These are phyloP conservation scores for Oxyura jamaicensis DNA, from an alignment of 2,113 vertebrate species.

Conservation along the genomic window DNA sequence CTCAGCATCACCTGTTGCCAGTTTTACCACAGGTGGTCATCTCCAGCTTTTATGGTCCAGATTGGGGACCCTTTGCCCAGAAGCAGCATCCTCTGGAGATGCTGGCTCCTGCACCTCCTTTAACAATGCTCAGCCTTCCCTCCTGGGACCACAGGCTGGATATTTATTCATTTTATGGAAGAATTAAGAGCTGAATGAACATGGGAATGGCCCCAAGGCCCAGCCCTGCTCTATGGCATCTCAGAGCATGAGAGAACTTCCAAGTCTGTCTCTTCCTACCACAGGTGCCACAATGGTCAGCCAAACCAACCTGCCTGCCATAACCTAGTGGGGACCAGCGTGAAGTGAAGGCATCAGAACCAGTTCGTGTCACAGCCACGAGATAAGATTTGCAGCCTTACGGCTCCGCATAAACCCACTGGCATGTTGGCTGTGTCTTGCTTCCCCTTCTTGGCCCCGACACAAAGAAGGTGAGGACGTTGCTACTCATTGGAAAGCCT, in stretches of 20 bases:
- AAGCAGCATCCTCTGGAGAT: neutral
- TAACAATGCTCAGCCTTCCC: neutral
- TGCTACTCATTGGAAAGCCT: too few relatives aligned
- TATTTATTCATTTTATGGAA: neutral
- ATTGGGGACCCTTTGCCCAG: neutral
- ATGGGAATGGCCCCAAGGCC: rapidly evolving
- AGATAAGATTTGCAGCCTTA: rapidly evolving
- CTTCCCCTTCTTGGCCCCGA: neutral
- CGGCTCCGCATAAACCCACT: rapidly evolving
- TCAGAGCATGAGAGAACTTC: neutral
- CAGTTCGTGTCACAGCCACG: rapidly evolving
- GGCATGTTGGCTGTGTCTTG: rapidly evolving
- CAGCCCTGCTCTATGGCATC: too few relatives aligned
- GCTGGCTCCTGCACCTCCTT: neutral
- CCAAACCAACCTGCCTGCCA: rapidly evolving
- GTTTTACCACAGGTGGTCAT: neutral
- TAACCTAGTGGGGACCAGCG: rapidly evolving
- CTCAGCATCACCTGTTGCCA: rapidly evolving
- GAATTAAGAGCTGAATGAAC: rapidly evolving
- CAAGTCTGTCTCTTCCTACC: too few relatives aligned
- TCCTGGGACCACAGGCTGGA: rapidly evolving
- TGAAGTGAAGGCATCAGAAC: neutral
- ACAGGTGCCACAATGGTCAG: neutral
- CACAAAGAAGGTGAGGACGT: rapidly evolving
- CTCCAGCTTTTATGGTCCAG: neutral